Evolutionary conservation across 2,113 vertebrate genomes (phyloP).

Genomic region (Trogon melanurus): DNA sequence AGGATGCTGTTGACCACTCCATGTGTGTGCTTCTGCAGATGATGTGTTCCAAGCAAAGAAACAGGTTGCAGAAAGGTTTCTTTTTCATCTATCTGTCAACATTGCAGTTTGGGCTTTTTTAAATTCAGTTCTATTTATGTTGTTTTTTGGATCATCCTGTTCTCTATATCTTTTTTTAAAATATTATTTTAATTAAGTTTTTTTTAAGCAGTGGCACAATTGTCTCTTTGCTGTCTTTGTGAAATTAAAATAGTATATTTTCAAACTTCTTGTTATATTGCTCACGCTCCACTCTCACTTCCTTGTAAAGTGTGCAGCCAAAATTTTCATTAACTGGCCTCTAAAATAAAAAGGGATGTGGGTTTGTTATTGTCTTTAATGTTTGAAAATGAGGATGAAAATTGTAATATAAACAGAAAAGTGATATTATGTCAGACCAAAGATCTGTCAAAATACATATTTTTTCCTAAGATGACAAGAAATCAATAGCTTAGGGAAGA

Average conservation of each 20-base stretch:
- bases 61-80: neutral
- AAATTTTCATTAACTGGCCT: neutral
- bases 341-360: slow-evolving; percentile 2
- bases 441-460: neutral
- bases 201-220: slow-evolving; percentile 38
- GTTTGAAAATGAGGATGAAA: neutral
- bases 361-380: neutral
- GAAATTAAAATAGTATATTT: slow-evolving; percentile 47
- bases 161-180: slow-evolving; percentile 37
- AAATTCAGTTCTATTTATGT: slow-evolving; percentile 37
- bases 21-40: neutral
- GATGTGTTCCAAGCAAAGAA: neutral
- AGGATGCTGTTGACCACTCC: neutral
- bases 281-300: neutral
- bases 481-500: neutral
- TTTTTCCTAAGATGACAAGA: neutral
- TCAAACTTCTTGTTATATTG: neutral
- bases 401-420: neutral
- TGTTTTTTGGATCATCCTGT: slow-evolving; percentile 21
- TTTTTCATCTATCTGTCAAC: neutral
- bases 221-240: slow-evolving; percentile 19
- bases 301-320: neutral
- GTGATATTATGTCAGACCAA: neutral
- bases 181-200: slow-evolving; percentile 37
- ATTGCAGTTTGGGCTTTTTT: slow-evolving; percentile 9